Evolutionary conservation across 2,888 invertebrate genomes (phyloP), one percentile per base, ranked within the genome.

Genomic region (Drosophila tanythrix): DNA sequence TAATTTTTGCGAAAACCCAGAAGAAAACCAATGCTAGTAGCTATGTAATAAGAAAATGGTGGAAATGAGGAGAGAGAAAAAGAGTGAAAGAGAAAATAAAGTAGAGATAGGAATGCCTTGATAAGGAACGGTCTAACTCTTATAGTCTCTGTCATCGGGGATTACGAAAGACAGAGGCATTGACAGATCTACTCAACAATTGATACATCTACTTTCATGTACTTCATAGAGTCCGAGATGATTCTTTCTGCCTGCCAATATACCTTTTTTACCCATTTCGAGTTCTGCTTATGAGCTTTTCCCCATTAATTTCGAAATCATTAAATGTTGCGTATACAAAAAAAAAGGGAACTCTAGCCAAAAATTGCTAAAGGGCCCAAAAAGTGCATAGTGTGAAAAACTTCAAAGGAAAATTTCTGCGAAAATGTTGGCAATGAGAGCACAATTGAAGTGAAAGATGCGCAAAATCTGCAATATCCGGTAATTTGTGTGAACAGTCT

Each of bases 381-480:
- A 52, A 27, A 29, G 8, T 36, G 52, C 48, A 48, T 65, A 43
- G 51, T 51, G 60, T 33, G 57, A 50, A 53, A 25, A 79, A 65
- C 43, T 52, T 65, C 56, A 70, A 81, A 55, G 58, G 46, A 62
- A 67, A 66, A 61, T 46, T 43, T 62, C n/a, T 33, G 38, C 29
- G 50, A 63, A 74, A 62, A 79, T 35, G 4, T 69, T 66, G 50
- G 40, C 46, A 46, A 66, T 52, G 25, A 56, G 43, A 46, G 25
- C 58, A 40, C 69, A 74, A 73, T 73, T 63, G 67, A 71, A 68
- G 36, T 36, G 53, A 73, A 69, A 76, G 67, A 75, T 79, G 68
- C 51, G 66, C 71, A 46, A 82, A 75, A 83, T 83, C 72, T 82
- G 83, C 86, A 72, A 84, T 80, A 88, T 88, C 83, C 88, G 80